These are phyloP conservation scores for Helleia helle DNA, from an alignment of 2,888 invertebrate species.

Conservation along the genomic window DNA sequence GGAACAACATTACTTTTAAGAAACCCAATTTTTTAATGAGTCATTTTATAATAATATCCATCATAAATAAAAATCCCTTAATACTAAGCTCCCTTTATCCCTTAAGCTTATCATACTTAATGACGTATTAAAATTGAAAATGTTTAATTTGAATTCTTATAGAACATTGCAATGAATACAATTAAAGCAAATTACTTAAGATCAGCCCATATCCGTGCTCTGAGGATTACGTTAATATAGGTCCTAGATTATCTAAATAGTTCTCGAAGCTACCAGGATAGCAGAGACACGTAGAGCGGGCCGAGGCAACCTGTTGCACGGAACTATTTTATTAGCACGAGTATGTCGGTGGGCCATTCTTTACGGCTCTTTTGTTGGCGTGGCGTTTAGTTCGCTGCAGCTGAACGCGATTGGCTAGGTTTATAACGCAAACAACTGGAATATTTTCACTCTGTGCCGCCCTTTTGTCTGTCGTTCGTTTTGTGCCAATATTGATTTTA, in stretches of 20 bases:
- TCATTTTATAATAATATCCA: too few relatives aligned
- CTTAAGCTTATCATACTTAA: too few relatives aligned
- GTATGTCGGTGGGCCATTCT: slow-evolving; percentile 68
- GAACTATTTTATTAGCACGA: slow-evolving; percentile 70
- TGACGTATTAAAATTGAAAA: too few relatives aligned
- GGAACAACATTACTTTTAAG: too few relatives aligned
- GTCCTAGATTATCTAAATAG: slow-evolving; percentile 8
- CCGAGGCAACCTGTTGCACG: slow-evolving; percentile 57
- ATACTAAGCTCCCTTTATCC: too few relatives aligned
- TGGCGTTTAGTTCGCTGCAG: slow-evolving; percentile 57
- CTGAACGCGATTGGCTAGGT: slow-evolving; percentile 56
- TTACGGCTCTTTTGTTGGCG: slow-evolving; percentile 66
- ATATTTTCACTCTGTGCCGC: slow-evolving; percentile 45
- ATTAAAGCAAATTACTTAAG: not conserved
- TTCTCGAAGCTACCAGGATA: slow-evolving; percentile 26
- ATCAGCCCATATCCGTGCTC: not conserved
- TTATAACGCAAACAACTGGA: slow-evolving; percentile 52
- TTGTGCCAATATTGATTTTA: slow-evolving; percentile 9
- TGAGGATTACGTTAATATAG: slow-evolving; percentile 1
- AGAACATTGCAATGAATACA: too few relatives aligned
- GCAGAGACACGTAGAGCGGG: slow-evolving; percentile 39
- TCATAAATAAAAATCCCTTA: too few relatives aligned
- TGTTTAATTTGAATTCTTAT: too few relatives aligned
- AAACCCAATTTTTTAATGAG: too few relatives aligned
- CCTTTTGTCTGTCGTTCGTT: slow-evolving; percentile 32